These are phyloP conservation scores for Triplophysa yarkandensis DNA, from an alignment of 2,797 vertebrate species.

Conservation along the genomic window DNA sequence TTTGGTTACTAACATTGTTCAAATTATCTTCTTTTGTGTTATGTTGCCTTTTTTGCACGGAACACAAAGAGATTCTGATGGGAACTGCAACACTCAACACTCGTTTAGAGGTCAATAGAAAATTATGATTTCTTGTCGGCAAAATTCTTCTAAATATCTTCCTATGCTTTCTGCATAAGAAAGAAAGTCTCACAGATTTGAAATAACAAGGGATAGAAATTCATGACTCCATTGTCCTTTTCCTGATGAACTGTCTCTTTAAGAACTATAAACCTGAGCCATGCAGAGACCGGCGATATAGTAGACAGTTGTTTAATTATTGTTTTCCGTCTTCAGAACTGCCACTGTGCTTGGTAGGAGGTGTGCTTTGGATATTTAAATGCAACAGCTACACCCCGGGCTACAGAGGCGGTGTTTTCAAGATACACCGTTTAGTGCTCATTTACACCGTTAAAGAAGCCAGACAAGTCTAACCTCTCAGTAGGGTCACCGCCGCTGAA, in stretches of 20 bases:
- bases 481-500: not conserved
- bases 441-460: constrained; percentile 4
- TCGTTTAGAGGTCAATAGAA: too few species aligned
- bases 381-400: constrained; percentile 26
- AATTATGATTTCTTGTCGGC: too few species aligned
- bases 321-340: constrained; percentile 40
- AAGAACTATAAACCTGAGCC: constrained; percentile 22
- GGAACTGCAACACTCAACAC: too few species aligned
- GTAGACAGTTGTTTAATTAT: constrained; percentile 53
- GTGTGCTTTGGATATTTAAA: constrained; percentile 41
- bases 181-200: too few species aligned
- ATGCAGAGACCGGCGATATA: constrained; percentile 34
- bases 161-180: too few species aligned
- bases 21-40: too few species aligned
- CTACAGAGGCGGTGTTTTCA: constrained; percentile 36
- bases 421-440: constrained; percentile 20
- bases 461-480: constrained; percentile 18
- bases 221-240: too few species aligned
- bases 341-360: constrained; percentile 41
- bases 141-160: too few species aligned
- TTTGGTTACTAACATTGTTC: too few species aligned
- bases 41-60: too few species aligned
- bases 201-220: too few species aligned
- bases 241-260: not conserved
- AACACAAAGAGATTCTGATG: too few species aligned